Base-by-base conservation (phyloP, 2,888 invertebrate genomes). In the Chalcosyrphus nemorum region DNA sequence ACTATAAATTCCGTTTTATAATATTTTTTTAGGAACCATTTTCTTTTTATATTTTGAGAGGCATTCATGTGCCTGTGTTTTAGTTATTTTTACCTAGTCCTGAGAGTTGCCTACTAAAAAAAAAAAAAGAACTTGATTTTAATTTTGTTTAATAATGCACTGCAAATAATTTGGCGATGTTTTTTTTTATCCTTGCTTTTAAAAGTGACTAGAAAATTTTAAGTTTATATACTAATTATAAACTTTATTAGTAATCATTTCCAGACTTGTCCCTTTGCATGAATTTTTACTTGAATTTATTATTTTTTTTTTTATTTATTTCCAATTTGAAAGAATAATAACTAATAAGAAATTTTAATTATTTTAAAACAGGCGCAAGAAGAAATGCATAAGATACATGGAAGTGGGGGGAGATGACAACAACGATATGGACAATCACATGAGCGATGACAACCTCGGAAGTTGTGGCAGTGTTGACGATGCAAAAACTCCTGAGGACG, bases 301-400 rank as follows among this genome's bases (percentile, higher is more conserved):
- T 4, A 47, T 70, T 38, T 35, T 66, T 17, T n/a, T 38, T 5
- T 9, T 5, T 2, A 38, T 1, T 0, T 11, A 29, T 7, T 2
- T 21, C n/a, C n/a, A n/a, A 9, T n/a, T 29, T 27, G 5, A 13
- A 38, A 38, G 13, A 13, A 38, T 5, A 4, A 5, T 38, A 13
- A 38, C 38, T 38, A 38, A 38, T 38, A 13, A 4, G 13, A 5
- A 13, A 13, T 38, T 38, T 38, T 1, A 13, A 38, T 13, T 68
- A 59, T 81, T 45, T n/a, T 19, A 9, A n/a, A 13, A 78, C 61
- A 98, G 97, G 94, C 97, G 98, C 94, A 98, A 98, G 95, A 98
- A 98, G 93, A 98, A 98, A 93, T 98, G 98, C 94, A 96, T 98
- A 90, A 96, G 98, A 88, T 98, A 98, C 93, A 96, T 97, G 95